Evolutionary conservation across 2,888 invertebrate genomes (phyloP), one percentile per base, ranked within the genome.

Genomic region (Daptonema setosum): DNA sequence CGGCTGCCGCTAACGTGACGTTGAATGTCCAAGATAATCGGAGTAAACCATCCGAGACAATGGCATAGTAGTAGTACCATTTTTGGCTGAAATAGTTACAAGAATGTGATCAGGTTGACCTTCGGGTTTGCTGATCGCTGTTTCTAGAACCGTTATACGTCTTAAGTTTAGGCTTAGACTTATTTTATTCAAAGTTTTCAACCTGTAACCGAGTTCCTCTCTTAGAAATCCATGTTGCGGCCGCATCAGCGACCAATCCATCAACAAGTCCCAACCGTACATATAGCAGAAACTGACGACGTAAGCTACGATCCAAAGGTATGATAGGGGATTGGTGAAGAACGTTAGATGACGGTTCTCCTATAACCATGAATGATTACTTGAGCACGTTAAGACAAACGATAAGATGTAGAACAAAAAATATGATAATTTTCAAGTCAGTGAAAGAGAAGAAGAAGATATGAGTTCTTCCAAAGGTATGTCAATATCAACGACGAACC

Each of bases 211-310:
- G 65, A 68, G 68, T 56, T 69, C 69, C 59, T 69, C 68, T 22
- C 69, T 59, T 48, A 69, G 59, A 51, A 67, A 65, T 83, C 70
- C 79, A 11, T 50, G 20, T 22, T 50, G 8, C 5, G 8, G 25
- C 11, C 29, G 17, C 52, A 52, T 52, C 57, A 95, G 77, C 0
- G 93, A 93, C 97, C 97, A 97, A 77, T 97, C 97, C 85, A 97
- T 87, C 75, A 86, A 87, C 41, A 95, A 83, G 73, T 97, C 95
- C 95, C 97, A 97, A 1, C 85, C 83, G 72, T 90, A 88, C 0
- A 93, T 87, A 73, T 97, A 97, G 59, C 85, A 80, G 0, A 95
- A 91, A 56, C 87, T 88, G 2, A 88, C 73, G 30, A 91, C 72
- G n/a, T 74, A 73, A 3, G 64, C 83, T 2, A 79, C 77, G 59